Percentiles rank a stretch among this genome's conserved stretches.
Conservation (phyloP, 2,797 vertebrate species). For the Phyllotis vaccarum region DNA sequence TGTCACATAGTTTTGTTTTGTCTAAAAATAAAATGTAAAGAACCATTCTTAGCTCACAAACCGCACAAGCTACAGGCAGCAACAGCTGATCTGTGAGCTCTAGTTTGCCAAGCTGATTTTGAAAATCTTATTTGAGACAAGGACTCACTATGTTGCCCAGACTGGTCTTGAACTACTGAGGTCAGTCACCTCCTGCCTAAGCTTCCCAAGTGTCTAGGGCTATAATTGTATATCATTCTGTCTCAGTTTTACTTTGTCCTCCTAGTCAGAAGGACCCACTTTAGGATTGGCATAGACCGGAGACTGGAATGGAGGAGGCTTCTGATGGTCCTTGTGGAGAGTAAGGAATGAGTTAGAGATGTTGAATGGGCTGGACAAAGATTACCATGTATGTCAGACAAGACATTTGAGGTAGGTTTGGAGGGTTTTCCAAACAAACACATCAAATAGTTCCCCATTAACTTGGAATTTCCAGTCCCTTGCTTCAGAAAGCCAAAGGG, state of each 20-base stretch:
- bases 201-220: neutral
- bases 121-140: neutral
- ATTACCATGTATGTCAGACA: neutral
- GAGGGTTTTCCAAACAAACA: neutral
- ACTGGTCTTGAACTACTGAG: neutral
- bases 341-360: neutral
- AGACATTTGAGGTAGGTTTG: neutral
- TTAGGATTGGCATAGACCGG: neutral
- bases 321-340: neutral
- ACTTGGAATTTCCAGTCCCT: neutral
- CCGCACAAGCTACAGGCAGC: neutral
- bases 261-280: neutral
- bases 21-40: conserved; percentile 53
- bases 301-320: neutral
- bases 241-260: neutral
- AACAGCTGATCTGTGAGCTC: neutral
- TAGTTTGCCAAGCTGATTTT: neutral
- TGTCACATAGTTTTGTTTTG: conserved; percentile 32
- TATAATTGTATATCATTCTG: neutral
- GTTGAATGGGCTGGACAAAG: neutral
- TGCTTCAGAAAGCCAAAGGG: neutral
- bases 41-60: conserved; percentile 25
- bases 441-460: neutral
- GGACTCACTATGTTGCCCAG: neutral
- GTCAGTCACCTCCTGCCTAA: neutral